Percentiles rank a stretch among this genome's conserved stretches.
Conservation (phyloP, 2,888 invertebrate genomes). For the Apamea monoglypha region DNA sequence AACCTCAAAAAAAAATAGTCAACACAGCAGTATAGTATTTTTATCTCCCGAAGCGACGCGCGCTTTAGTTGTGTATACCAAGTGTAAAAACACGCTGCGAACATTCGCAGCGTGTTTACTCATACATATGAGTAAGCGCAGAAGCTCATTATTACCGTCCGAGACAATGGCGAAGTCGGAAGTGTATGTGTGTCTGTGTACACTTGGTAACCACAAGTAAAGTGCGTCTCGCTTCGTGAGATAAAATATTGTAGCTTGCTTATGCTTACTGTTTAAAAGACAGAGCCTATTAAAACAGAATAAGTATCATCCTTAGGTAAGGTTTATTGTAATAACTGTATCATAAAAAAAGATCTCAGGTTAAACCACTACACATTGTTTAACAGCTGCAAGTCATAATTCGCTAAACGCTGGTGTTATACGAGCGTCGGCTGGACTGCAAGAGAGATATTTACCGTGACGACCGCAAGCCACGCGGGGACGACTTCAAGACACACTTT, state of each 20-base stretch:
- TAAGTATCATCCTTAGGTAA: background rate
- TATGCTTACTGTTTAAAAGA: background rate
- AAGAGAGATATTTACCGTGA: no score
- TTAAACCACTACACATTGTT: constrained; percentile 10
- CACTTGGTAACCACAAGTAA: background rate
- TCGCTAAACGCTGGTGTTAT: background rate
- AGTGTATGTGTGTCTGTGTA: background rate
- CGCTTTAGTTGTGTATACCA: background rate
- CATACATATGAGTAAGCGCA: no score
- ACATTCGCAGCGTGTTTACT: no score
- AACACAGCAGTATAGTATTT: background rate
- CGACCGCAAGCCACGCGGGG: no score
- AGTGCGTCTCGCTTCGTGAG: background rate
- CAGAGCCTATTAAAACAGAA: background rate
- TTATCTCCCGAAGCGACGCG: background rate
- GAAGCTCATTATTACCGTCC: no score
- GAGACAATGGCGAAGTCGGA: background rate
- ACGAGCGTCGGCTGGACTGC: no score
- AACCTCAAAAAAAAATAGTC: background rate
- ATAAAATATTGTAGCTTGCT: background rate
- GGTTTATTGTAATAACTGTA: background rate
- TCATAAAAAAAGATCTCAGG: background rate
- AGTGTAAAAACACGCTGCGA: background rate
- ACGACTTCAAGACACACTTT: no score
- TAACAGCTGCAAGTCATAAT: constrained; percentile 4